Base-by-base conservation (phyloP, 2,888 invertebrate species). In the Dicranocentrus wangi region DNA sequence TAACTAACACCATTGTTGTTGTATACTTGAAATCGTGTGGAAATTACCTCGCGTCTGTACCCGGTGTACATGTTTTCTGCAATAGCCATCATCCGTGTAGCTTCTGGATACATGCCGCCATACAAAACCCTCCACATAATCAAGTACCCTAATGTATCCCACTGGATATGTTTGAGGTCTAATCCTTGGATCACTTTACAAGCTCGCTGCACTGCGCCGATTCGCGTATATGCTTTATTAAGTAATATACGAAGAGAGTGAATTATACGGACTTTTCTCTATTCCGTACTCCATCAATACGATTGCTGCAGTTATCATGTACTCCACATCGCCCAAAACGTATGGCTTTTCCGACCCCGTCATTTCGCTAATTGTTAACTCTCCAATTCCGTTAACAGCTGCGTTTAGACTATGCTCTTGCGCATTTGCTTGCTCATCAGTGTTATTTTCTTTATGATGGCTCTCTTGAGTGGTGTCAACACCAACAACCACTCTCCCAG, bases 131-230 rank as follows among this genome's bases (percentile, higher is more conserved):
- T 82, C 68, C 81, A 84, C 17, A 86, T 53, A 51, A 95, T 94
- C 82, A 94, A 90, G 90, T 95, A 95, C 85, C 97, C 96, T 88
- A 98, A 90, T 0, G 97, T 95, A 89, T 97, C 96, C 88, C 97
- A 91, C 89, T 97, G 97, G 86, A 98, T 93, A 89, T 98, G 96
- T 89, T 98, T 98, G 78, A 96, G 92, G 88, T 98, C 97, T 88
- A 98, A 90, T 71, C 92, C 92, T 86, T 93, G 92, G 89, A 94
- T 95, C 87, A 93, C 91, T 68, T 91, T 90, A 87, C 93, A 93
- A 32, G 95, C 95, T 0, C 93, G 93, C 65, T 92, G 89, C 25
- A 92, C 92, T 85, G 93, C 94, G 82, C 96, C 96, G 89, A 87
- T 58, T 84, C 81, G 83, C 28, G 66, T 94, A 88, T 97, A 97